phyloP scores from a whole-genome alignment of 2,888 invertebrate genomes.

The Eupelmus urozonus region DNA sequence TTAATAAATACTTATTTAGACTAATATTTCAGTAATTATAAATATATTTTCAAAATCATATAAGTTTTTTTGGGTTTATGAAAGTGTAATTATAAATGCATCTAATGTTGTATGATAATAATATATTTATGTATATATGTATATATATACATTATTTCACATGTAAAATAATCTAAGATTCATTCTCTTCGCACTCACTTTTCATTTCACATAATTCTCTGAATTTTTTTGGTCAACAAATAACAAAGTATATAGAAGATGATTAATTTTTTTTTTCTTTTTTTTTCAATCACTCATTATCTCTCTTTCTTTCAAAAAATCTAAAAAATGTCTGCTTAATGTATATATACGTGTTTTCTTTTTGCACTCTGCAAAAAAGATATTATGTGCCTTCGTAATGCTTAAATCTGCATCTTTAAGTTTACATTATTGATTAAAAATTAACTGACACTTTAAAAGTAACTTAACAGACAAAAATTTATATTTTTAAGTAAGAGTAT shows the following conservation, averaged over 20 bases:
- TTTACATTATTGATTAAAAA: constrained; percentile 49
- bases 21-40: too few species aligned
- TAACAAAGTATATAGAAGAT: constrained; percentile 65
- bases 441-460: constrained; percentile 9
- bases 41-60: too few species aligned
- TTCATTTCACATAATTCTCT: constrained; percentile 53
- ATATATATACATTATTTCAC: constrained; percentile 74
- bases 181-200: constrained; percentile 56
- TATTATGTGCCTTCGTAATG: constrained; percentile 31
- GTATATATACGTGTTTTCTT: constrained; percentile 32
- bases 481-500: constrained; percentile 1
- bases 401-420: constrained; percentile 14
- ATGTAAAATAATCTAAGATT: constrained; percentile 70
- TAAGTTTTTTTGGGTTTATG: constrained; percentile 21
- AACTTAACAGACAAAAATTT: background rate
- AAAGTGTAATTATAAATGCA: constrained; percentile 45
- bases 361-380: constrained; percentile 30
- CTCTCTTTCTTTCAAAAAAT: constrained; percentile 48
- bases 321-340: constrained; percentile 54
- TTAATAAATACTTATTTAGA: constrained; percentile 22
- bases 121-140: constrained; percentile 64
- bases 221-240: constrained; percentile 62
- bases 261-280: constrained; percentile 61
- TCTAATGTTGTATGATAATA: constrained; percentile 56
- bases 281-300: constrained; percentile 43